Evolutionary conservation across 1,140 invertebrate species (phyloP), one percentile per base, ranked within the genome.

Genomic region (Ceratitis capitata): DNA sequence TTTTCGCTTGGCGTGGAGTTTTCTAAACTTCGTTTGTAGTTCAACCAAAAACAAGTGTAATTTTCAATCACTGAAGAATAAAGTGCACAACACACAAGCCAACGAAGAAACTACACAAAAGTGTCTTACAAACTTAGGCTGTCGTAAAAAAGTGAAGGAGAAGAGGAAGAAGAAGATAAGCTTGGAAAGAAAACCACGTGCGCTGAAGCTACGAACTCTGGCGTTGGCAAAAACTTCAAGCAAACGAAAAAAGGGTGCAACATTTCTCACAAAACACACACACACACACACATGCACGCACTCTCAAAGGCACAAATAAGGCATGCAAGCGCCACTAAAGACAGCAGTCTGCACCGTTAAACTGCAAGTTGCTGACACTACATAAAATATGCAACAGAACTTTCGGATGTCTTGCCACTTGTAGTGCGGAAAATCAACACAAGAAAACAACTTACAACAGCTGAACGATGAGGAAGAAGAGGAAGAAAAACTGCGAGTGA

Each of bases 381-480:
- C 69, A 45, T 78, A 42, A 78, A 45, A 45, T 78, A 42, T 78
- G 69, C 69, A 78, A 14, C 39, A 47, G n/a, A n/a, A 78, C 69
- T 78, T 10, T 23, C 69, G 32, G 39, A 3, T 78, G 69, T n/a
- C 23, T 74, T 45, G 64, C 64, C 64, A 74, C 64, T 78, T 78
- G 19, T 78, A 78, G 69, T 78, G 19, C 39, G 69, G 39, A 78
- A 78, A 78, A 78, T 78, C 39, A 78, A 45, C 69, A 78, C 19
- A 78, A 47, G 39, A 78, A 78, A 78, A 23, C 69, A 45, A 78
- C 39, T 45, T 45, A 39, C 69, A 69, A 39, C 61, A 69, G 12
- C 39, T 69, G 0, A 39, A 5, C 19, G 69, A 9, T 23, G 69
- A 4, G 56, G 5, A 1, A 23, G 35, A 29, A 5, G 19, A 56